Conservation (phyloP, 2,113 vertebrate species). For the Gobio gobio region DNA sequence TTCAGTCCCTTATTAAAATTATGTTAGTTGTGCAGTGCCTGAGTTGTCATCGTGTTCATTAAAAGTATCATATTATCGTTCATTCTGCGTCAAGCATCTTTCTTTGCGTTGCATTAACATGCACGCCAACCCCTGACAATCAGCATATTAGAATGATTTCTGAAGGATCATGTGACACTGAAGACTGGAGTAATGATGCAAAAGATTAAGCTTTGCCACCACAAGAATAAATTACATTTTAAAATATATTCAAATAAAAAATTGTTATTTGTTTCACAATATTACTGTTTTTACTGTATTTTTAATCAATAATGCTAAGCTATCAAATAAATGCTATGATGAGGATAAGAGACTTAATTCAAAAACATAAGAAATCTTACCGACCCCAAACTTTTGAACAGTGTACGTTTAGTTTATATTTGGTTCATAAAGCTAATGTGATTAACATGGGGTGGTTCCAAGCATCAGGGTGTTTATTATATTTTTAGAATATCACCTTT, state of each 20-base stretch:
- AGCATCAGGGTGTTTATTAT: not conserved
- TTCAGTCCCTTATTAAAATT: no score
- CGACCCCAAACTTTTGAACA: not conserved
- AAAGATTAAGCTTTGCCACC: not conserved
- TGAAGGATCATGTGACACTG: not conserved
- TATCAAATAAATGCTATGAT: not conserved
- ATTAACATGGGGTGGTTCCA: not conserved
- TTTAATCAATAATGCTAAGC: not conserved
- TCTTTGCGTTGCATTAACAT: no score
- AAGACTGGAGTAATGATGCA: not conserved
- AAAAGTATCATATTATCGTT: no score
- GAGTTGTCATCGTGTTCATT: no score
- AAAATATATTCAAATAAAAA: not conserved
- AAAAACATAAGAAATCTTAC: not conserved
- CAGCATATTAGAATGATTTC: not conserved
- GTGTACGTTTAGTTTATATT: not conserved
- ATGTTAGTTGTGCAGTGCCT: no score
- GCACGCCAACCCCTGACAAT: not conserved
- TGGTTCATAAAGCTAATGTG: not conserved
- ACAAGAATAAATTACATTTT: not conserved
- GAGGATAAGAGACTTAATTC: not conserved
- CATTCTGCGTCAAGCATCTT: no score
- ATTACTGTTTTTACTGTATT: not conserved
- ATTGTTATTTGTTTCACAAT: no score
- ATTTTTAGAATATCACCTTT: slow-evolving; percentile 79